A percentile compares a stretch with the other conserved stretches of the same genome.
phyloP scores from a whole-genome alignment of 2,113 vertebrate species.

The Syngnathus floridae region DNA sequence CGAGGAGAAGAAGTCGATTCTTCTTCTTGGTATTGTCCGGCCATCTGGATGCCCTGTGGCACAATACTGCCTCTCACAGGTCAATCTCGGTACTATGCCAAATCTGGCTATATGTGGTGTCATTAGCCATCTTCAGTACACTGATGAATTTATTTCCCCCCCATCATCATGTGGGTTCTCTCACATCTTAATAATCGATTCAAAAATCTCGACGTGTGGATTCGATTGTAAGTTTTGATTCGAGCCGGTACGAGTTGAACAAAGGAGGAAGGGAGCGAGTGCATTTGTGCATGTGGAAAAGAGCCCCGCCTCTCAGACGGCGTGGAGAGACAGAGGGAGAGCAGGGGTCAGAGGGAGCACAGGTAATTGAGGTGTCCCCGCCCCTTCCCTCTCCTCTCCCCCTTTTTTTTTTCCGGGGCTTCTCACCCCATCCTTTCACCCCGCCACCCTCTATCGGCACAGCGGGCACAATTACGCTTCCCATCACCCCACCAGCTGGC shows the following conservation, averaged over 20 bases:
- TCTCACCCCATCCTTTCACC: slow-evolving; percentile 66
- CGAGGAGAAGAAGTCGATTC: neutral
- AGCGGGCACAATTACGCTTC: slow-evolving; percentile 73
- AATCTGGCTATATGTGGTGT: neutral
- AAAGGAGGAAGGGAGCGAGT: slow-evolving; percentile 40
- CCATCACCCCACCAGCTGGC: slow-evolving; percentile 73
- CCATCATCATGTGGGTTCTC: neutral
- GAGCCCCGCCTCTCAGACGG: slow-evolving; percentile 58
- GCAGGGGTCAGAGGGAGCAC: slow-evolving; percentile 67
- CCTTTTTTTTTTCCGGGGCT: slow-evolving; percentile 65
- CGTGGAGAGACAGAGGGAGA: slow-evolving; percentile 57
- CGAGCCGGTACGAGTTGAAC: slow-evolving; percentile 42
- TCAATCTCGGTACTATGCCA: neutral
- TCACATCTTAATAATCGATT: neutral
- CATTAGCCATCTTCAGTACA: neutral
- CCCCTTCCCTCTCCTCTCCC: slow-evolving; percentile 40
- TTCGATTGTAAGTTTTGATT: slow-evolving; percentile 45
- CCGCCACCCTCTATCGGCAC: slow-evolving; percentile 62
- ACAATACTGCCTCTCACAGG: neutral
- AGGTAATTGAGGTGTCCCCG: slow-evolving; percentile 79
- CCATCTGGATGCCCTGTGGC: neutral
- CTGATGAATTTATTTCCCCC: neutral
- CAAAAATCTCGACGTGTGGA: neutral
- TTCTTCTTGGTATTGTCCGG: neutral
- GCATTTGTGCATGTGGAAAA: slow-evolving; percentile 56